Base-by-base conservation (phyloP, 2,113 vertebrate species). In the Saccopteryx bilineata region DNA sequence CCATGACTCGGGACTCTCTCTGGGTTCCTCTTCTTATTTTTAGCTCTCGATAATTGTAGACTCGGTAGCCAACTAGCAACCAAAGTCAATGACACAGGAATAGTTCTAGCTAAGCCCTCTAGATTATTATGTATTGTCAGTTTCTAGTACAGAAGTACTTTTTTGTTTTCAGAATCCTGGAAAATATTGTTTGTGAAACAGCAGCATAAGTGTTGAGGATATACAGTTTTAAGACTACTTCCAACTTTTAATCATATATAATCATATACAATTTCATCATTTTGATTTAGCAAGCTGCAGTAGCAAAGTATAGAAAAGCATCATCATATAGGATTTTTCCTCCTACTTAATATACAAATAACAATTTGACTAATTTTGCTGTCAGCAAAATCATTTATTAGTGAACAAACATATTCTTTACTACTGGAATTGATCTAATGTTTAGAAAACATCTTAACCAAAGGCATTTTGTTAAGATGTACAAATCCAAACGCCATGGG, bases 391-490 rank as follows among this genome's bases (percentile, higher is more conserved):
- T 18, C 0, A 4, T 76, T 82, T 68, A 71, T 50, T 78, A 48
- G 72, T 66, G 14, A 65, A 60, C 14, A 92, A 58, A 86, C 78
- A 78, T 85, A 58, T 13, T 52, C 50, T 93, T 87, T 81, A 85
- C 50, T 54, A 21, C 48, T 56, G 66, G 66, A 66, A 11, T 61
- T 58, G 28, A 46, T 60, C 2, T 68, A 24, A 31, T 48, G 5
- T 90, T 80, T 89, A 69, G 90, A 79, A 79, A 75, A 79, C 9
- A 5, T 92, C 52, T 69, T 76, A 56, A 85, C 61, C 18, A 76
- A 81, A 84, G 71, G 28, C 15, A n/a, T 83, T 48, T 82, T 94
- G 76, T 71, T 31, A 81, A 81, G 63, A 33, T 95, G 39, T n/a
- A 13, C 31, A 78, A 76, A 54, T 85, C 54, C 4, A 18, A 31